Conservation (phyloP, 2,888 invertebrate genomes). For the Drosophila atripex region DNA sequence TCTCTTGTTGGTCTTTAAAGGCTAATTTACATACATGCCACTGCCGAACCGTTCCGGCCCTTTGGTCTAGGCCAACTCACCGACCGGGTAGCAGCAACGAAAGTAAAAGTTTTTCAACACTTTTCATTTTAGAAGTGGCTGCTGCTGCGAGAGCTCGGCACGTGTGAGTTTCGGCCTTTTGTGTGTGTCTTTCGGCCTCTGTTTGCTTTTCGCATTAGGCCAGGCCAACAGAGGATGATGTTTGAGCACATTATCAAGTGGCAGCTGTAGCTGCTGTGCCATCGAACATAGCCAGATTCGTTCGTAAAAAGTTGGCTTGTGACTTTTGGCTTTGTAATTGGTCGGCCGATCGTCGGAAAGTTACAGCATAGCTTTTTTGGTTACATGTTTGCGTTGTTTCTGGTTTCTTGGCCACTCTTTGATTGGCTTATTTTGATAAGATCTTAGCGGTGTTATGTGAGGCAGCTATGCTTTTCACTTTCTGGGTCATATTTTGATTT, state of each 20-base stretch:
- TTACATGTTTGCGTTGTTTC: conserved; percentile 36
- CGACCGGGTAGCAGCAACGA: conserved; percentile 48
- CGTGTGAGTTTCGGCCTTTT: conserved; percentile 22
- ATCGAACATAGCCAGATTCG: conserved; percentile 60
- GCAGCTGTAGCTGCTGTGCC: conserved; percentile 57
- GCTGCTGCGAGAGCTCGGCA: conserved; percentile 6
- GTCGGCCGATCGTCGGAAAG: conserved; percentile 18
- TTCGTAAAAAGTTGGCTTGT: conserved; percentile 26
- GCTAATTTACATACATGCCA: conserved; percentile 68
- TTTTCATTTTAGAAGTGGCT: conserved; percentile 75
- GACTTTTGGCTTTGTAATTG: conserved; percentile 28
- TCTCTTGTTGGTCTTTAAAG: conserved; percentile 60
- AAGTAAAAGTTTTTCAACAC: conserved; percentile 77
- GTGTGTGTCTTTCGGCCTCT: conserved; percentile 44
- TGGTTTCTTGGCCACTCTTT: conserved; percentile 17
- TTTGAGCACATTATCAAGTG: conserved; percentile 64
- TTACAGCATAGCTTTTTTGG: conserved; percentile 42
- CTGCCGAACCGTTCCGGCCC: conserved; percentile 6
- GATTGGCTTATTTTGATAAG: conserved; percentile 40
- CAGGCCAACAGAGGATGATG: conserved; percentile 51
- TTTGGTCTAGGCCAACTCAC: conserved; percentile 25
- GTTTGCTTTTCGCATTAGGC: conserved; percentile 74
- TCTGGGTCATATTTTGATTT: conserved; percentile 23
- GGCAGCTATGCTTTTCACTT: conserved; percentile 11
- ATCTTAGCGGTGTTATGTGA: conserved; percentile 27